Evolutionary conservation across 2,113 vertebrate genomes (phyloP).

Genomic region (Regulus satrapa): DNA sequence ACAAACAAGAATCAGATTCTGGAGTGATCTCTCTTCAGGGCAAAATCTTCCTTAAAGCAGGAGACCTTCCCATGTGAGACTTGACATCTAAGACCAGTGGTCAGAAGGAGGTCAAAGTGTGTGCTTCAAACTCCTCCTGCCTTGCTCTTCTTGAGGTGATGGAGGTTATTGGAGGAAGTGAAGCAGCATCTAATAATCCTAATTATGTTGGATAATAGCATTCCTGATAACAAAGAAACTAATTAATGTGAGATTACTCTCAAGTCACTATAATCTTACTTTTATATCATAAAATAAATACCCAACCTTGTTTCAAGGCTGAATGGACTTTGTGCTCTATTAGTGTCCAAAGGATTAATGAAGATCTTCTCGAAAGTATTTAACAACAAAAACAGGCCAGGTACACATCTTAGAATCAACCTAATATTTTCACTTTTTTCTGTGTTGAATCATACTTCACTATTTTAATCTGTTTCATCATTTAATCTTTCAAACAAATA

Average conservation of each 20-base stretch:
- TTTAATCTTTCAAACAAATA: not conserved
- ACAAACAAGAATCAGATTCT: not conserved
- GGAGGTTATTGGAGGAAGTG: not conserved
- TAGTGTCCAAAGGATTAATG: not conserved
- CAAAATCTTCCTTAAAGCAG: not conserved
- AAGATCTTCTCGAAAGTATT: not conserved
- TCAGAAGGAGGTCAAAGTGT: not conserved
- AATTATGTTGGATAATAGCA: not conserved
- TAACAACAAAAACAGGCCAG: not conserved
- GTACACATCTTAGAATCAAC: not conserved
- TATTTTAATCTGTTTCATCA: not conserved
- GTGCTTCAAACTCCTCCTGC: not conserved
- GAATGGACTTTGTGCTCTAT: not conserved
- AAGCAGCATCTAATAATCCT: not conserved
- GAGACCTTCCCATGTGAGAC: not conserved
- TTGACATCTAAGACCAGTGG: not conserved
- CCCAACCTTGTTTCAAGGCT: not conserved
- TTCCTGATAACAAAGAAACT: not conserved
- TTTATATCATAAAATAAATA: not conserved
- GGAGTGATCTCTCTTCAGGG: not conserved
- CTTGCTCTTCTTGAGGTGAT: not conserved
- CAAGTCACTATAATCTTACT: not conserved
- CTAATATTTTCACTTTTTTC: not conserved
- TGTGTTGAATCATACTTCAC: not conserved
- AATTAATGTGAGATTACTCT: not conserved